phyloP scores from a whole-genome alignment of 2,888 invertebrate species.

The Lysandra coridon region DNA sequence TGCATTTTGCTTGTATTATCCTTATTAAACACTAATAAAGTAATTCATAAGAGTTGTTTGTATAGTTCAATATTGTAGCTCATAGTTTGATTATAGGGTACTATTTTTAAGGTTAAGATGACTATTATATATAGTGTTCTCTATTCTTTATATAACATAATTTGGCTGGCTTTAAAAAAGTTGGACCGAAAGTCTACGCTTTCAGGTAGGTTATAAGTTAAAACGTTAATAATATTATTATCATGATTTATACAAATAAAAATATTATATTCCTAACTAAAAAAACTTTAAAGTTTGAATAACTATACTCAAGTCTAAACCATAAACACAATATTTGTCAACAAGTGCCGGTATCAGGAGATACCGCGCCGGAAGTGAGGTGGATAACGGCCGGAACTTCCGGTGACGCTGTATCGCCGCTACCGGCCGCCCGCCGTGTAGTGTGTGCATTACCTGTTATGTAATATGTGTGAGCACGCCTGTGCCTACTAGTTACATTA shows the following conservation, averaged over 20 bases:
- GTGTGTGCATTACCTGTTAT: conserved; percentile 17
- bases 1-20: neutral
- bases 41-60: no score
- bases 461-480: neutral
- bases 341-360: conserved; percentile 20
- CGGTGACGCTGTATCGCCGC: conserved; percentile 46
- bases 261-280: neutral
- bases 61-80: no score
- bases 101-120: no score
- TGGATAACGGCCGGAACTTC: conserved; percentile 68
- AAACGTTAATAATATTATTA: no score
- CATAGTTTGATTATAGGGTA: no score
- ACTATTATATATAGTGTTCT: no score
- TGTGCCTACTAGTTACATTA: neutral
- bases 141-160: no score
- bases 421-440: conserved; percentile 37
- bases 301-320: neutral
- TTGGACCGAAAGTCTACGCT: no score
- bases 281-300: neutral
- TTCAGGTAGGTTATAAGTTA: no score
- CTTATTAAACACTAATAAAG: no score
- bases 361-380: conserved; percentile 43
- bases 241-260: no score
- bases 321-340: conserved; percentile 15
- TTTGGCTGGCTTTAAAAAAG: no score